These are phyloP conservation scores for Agrenia bidenticulata DNA, from an alignment of 2,888 invertebrate genomes.

Conservation along the genomic window DNA sequence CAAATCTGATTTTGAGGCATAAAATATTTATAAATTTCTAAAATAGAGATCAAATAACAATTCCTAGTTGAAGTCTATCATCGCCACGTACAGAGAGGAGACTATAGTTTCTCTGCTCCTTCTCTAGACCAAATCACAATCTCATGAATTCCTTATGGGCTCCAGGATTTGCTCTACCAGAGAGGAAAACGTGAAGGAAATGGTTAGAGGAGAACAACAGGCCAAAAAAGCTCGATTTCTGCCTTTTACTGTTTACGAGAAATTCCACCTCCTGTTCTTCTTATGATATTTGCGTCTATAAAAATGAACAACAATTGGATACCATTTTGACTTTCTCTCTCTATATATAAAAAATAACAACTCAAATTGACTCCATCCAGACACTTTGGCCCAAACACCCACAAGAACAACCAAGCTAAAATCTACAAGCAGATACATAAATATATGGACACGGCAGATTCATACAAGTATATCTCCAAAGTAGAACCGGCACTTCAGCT, in stretches of 20 bases:
- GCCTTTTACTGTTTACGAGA: background rate
- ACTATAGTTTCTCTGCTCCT: too few relatives aligned
- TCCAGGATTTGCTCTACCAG: background rate
- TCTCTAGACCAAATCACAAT: background rate
- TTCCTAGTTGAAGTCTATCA: too few relatives aligned
- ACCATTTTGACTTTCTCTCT: background rate
- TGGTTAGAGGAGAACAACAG: background rate
- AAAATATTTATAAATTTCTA: constrained; percentile 15
- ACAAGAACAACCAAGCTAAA: too few relatives aligned
- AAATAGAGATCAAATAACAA: constrained; percentile 12
- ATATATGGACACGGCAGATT: too few relatives aligned
- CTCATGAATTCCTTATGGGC: constrained; percentile 14
- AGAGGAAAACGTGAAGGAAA: constrained; percentile 12
- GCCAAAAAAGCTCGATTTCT: too few relatives aligned
- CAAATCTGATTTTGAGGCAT: background rate
- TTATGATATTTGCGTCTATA: constrained; percentile 1
- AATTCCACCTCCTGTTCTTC: constrained; percentile 7
- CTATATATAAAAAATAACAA: constrained; percentile 10
- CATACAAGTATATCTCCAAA: too few relatives aligned
- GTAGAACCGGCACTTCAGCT: too few relatives aligned
- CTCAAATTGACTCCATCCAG: background rate
- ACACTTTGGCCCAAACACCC: too few relatives aligned
- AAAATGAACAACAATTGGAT: constrained; percentile 14
- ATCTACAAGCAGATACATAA: too few relatives aligned
- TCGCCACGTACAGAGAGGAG: too few relatives aligned